Percentiles rank a stretch among this genome's conserved stretches.
Evolutionary conservation across 2,113 vertebrate species (phyloP).

Genomic region (Athene cunicularia): DNA sequence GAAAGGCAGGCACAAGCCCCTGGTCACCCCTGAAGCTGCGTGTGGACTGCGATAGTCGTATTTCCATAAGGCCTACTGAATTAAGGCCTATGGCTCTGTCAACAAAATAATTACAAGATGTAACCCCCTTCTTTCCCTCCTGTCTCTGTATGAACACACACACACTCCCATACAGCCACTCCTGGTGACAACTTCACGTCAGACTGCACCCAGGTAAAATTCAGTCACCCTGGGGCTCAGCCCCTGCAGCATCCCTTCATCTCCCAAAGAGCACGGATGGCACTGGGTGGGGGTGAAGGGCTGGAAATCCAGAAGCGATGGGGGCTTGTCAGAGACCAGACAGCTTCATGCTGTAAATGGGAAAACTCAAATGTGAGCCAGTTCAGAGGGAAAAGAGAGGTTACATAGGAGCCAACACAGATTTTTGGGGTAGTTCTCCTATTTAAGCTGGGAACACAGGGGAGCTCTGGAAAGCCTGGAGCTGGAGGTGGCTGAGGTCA

Average conservation of each 20-base stretch:
- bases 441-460: background rate
- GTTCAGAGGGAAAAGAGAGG: background rate
- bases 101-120: background rate
- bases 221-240: background rate
- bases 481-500: background rate
- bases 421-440: background rate
- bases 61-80: background rate
- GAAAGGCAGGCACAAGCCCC: too few species aligned
- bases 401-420: background rate
- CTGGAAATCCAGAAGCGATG: background rate
- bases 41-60: too few species aligned
- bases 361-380: background rate
- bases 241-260: too few species aligned
- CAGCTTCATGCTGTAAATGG: background rate
- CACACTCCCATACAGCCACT: background rate
- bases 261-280: fast-evolving
- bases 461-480: background rate
- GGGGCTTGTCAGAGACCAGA: background rate
- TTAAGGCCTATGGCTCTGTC: background rate
- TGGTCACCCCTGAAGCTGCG: background rate
- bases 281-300: background rate
- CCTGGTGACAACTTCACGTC: background rate
- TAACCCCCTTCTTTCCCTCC: background rate
- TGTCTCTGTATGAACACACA: background rate
- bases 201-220: background rate